phyloP scores from a whole-genome alignment of 2,113 vertebrate species.

The Kobus ellipsiprymnus region DNA sequence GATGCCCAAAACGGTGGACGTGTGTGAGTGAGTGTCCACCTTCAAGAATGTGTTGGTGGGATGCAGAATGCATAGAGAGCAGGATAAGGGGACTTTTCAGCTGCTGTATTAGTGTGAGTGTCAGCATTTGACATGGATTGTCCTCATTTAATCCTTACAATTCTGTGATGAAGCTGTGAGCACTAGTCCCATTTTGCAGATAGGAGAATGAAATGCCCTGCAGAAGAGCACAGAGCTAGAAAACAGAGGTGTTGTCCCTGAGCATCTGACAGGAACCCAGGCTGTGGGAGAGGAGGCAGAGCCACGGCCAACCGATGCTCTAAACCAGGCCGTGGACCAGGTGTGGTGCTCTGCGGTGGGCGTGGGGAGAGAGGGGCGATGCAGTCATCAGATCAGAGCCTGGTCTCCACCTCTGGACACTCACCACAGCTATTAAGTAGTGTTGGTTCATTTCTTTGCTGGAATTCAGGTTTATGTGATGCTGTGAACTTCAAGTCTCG shows the following conservation, averaged over 20 bases:
- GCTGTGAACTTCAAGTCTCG: background rate
- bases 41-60: too few species aligned
- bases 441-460: slow-evolving; percentile 40
- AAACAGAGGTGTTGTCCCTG: fast-evolving
- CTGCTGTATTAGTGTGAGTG: fast-evolving
- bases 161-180: fast-evolving
- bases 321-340: background rate
- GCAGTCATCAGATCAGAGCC: background rate
- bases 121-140: fast-evolving
- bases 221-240: background rate
- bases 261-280: fast-evolving
- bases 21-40: background rate
- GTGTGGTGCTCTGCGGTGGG: background rate
- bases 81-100: fast-evolving
- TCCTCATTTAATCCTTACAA: fast-evolving
- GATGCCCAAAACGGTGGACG: too few species aligned
- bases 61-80: fast-evolving
- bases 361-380: background rate
- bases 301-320: fast-evolving
- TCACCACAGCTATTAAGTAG: background rate
- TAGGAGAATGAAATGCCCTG: fast-evolving
- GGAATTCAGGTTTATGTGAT: background rate
- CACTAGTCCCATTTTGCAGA: background rate
- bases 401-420: background rate
- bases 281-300: background rate